Evolutionary conservation across 2,797 vertebrate species (phyloP).

Genomic region (Intellagama lesueurii): DNA sequence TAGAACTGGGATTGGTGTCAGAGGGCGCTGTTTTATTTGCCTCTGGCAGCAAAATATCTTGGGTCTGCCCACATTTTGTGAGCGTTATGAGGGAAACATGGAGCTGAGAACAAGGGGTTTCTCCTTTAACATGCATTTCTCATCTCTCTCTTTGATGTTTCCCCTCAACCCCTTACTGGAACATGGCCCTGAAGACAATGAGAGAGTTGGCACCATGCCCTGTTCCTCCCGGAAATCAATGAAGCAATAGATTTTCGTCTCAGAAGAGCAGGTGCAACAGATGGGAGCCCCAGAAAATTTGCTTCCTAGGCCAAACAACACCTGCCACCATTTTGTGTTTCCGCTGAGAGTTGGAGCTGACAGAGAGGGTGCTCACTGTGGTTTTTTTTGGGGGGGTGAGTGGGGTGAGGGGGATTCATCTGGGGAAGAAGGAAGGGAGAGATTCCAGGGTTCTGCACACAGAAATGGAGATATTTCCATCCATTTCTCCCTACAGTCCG

Average conservation of each 20-base stretch:
- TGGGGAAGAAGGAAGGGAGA: background rate
- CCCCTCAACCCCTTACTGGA: background rate
- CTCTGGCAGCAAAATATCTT: too few relatives aligned
- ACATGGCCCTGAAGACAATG: background rate
- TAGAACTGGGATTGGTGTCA: too few relatives aligned
- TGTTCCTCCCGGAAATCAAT: background rate
- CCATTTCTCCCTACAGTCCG: background rate
- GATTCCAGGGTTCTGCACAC: background rate
- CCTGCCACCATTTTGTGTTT: slow-evolving; percentile 6
- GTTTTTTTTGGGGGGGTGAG: too few relatives aligned
- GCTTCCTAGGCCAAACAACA: slow-evolving; percentile 10
- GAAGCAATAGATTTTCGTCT: background rate
- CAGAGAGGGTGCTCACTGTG: background rate
- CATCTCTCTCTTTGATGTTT: background rate
- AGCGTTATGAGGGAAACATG: background rate
- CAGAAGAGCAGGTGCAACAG: slow-evolving; percentile 15
- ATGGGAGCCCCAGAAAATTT: background rate
- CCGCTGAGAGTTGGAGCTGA: background rate
- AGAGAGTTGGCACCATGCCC: background rate
- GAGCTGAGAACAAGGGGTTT: background rate
- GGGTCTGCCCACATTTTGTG: too few relatives aligned
- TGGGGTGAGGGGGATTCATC: background rate
- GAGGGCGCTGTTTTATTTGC: too few relatives aligned
- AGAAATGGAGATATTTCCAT: too few relatives aligned
- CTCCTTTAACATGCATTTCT: background rate